These are phyloP conservation scores for Pyrrhia umbra DNA, from an alignment of 2,888 invertebrate species.

Conservation along the genomic window DNA sequence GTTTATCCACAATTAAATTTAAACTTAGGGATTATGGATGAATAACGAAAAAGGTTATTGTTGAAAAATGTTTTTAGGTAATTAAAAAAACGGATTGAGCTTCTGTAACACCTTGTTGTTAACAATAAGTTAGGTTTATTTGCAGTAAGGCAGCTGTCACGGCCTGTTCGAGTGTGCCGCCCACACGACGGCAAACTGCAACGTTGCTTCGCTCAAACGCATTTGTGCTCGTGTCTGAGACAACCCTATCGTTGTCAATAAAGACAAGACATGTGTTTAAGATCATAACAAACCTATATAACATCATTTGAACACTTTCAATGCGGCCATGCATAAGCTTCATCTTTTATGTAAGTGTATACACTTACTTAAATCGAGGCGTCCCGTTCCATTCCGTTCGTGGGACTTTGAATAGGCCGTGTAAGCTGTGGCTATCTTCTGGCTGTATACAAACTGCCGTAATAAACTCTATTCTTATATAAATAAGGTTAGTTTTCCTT, in stretches of 20 bases:
- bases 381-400: no score
- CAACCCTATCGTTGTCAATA: no score
- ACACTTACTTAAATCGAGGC: neutral
- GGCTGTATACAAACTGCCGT: slow-evolving; percentile 71
- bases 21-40: slow-evolving; percentile 85
- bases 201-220: no score
- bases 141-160: slow-evolving; percentile 48
- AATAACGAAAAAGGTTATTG: slow-evolving; percentile 88
- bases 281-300: no score
- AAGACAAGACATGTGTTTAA: no score
- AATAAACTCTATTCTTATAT: slow-evolving; percentile 60
- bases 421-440: slow-evolving; percentile 63
- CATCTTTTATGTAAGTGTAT: no score
- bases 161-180: slow-evolving; percentile 25
- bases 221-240: no score
- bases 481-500: slow-evolving; percentile 68
- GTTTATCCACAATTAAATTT: slow-evolving; percentile 87
- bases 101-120: slow-evolving; percentile 87
- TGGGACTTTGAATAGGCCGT: slow-evolving; percentile 59
- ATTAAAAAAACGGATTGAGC: slow-evolving; percentile 87
- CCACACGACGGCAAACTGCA: no score
- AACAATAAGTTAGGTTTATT: slow-evolving; percentile 73
- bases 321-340: no score
- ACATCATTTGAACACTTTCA: no score
- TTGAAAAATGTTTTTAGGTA: slow-evolving; percentile 90